Conservation (phyloP, 2,797 vertebrate genomes). For the Hybognathus amarus region DNA sequence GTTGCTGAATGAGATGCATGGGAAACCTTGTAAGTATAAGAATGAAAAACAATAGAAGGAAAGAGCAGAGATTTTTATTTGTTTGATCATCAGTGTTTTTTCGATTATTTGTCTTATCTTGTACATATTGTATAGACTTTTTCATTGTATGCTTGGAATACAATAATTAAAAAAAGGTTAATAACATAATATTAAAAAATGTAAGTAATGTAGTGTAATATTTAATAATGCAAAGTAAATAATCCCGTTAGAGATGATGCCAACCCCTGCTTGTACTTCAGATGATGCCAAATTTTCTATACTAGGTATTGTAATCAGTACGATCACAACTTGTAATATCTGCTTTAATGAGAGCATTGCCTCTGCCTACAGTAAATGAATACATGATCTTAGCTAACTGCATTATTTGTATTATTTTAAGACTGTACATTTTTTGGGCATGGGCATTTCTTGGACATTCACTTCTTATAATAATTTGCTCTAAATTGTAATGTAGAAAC, state of each 20-base stretch:
- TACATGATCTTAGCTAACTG: not conserved
- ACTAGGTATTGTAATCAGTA: not conserved
- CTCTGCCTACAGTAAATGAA: not conserved
- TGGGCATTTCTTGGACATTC: not conserved
- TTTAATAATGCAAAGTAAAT: not conserved
- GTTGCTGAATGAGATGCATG: not conserved
- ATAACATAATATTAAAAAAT: not conserved
- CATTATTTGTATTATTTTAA: not conserved
- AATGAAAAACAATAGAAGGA: constrained; percentile 23
- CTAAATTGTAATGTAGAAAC: not conserved
- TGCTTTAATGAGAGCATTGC: not conserved
- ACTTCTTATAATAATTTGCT: not conserved
- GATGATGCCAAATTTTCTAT: not conserved
- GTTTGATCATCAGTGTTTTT: too few relatives aligned
- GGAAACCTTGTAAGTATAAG: constrained; percentile 6
- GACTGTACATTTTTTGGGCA: not conserved
- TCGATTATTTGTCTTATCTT: too few relatives aligned
- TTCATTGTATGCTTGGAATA: too few relatives aligned
- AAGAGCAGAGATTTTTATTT: constrained; percentile 14
- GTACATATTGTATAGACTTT: too few relatives aligned
- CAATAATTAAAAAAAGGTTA: not conserved
- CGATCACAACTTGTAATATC: not conserved
- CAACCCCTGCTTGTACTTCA: too few relatives aligned
- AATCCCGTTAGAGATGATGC: not conserved
- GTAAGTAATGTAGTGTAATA: not conserved